Conservation (phyloP, 1,140 invertebrate species). For the Piezodorus guildinii region DNA sequence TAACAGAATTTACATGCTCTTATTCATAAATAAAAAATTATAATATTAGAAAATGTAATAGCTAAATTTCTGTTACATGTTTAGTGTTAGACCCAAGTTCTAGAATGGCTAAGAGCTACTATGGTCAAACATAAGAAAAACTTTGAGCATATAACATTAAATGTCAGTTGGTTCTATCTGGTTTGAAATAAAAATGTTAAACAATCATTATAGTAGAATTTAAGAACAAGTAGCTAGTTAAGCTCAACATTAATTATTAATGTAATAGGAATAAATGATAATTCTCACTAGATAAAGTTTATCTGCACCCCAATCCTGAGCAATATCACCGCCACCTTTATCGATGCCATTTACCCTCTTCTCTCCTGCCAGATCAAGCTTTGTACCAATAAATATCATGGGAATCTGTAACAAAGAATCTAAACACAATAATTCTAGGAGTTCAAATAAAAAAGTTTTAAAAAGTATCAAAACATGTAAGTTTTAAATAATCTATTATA, state of each 20-base stretch:
- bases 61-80: no score
- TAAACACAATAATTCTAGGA: no score
- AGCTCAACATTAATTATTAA: neutral
- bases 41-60: no score
- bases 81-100: no score
- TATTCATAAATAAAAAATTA: no score
- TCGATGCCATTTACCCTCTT: slow-evolving; percentile 45
- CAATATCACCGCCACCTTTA: slow-evolving; percentile 58
- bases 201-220: no score
- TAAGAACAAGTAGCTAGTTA: neutral
- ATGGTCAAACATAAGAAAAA: no score
- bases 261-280: neutral
- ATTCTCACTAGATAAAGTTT: slow-evolving; percentile 78
- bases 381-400: slow-evolving; percentile 86
- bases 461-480: neutral
- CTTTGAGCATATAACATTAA: no score
- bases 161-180: no score
- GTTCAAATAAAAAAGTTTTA: slow-evolving; percentile 16
- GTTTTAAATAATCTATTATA: neutral
- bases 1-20: no score
- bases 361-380: slow-evolving; percentile 71
- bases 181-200: no score
- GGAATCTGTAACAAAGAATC: slow-evolving; percentile 50
- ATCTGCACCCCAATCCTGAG: slow-evolving; percentile 85
- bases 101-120: no score